Evolutionary conservation across 2,888 invertebrate species (phyloP).

Genomic region (Maniola hyperantus): DNA sequence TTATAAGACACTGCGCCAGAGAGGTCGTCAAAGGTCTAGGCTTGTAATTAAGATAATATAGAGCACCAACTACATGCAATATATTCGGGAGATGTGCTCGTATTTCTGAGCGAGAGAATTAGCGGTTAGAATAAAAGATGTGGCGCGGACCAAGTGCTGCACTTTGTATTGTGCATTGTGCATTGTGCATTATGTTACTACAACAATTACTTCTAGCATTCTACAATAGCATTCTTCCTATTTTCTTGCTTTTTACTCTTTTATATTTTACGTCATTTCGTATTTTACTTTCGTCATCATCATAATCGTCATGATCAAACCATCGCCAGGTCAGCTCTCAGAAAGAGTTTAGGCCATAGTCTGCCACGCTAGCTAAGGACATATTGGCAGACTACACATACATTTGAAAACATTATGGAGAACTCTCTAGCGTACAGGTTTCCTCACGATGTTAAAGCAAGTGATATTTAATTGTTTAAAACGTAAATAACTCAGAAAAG

Average conservation of each 20-base stretch:
- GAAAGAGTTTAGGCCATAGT: too few relatives aligned
- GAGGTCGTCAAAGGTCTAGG: not conserved
- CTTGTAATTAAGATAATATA: not conserved
- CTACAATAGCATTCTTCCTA: not conserved
- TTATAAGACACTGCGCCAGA: too few relatives aligned
- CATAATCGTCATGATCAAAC: not conserved
- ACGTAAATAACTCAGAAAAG: too few relatives aligned
- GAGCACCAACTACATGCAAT: not conserved
- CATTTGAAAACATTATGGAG: too few relatives aligned
- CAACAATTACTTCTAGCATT: not conserved
- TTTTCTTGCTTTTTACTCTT: not conserved
- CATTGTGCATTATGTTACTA: not conserved
- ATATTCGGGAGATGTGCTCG: not conserved
- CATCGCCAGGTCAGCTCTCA: too few relatives aligned
- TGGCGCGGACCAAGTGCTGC: not conserved
- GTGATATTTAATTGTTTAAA: too few relatives aligned
- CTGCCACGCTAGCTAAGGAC: too few relatives aligned
- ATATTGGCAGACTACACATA: too few relatives aligned
- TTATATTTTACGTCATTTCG: not conserved
- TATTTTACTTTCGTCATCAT: not conserved
- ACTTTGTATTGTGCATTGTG: not conserved
- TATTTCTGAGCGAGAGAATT: not conserved
- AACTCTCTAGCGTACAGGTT: too few relatives aligned
- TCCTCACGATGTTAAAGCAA: too few relatives aligned
- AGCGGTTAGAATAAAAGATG: not conserved